Conservation (phyloP, 1,140 invertebrate species). For the Aphelenchoides fujianensis region DNA sequence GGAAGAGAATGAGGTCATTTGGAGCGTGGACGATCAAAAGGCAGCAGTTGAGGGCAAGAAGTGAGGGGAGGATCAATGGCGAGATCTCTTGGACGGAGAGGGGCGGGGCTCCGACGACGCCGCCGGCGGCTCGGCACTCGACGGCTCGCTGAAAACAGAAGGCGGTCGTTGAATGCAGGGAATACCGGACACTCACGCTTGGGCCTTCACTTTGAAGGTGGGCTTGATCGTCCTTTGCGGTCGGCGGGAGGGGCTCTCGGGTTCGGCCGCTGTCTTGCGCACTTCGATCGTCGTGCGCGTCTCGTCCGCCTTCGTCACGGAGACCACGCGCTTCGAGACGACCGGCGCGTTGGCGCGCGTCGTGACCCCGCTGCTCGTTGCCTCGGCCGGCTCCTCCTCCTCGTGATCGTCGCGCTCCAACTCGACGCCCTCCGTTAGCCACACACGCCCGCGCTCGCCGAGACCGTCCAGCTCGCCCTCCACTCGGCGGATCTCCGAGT, state of each 20-base stretch:
- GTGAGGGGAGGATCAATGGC: not conserved
- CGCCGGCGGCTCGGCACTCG: not conserved
- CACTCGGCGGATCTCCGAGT: constrained; percentile 11
- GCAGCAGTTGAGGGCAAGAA: not conserved
- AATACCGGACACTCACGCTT: not conserved
- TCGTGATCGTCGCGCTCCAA: constrained; percentile 14
- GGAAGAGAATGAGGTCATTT: not conserved
- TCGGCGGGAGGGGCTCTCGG: not conserved
- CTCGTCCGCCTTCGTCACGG: not conserved
- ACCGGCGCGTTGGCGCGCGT: not conserved
- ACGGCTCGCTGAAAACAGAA: not conserved
- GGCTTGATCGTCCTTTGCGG: not conserved
- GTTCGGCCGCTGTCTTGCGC: not conserved
- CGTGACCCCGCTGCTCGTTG: not conserved
- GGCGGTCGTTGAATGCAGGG: not conserved
- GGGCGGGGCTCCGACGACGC: not conserved
- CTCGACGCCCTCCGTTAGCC: constrained; percentile 9
- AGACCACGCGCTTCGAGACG: not conserved
- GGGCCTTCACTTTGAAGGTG: not conserved
- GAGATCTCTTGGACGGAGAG: constrained; percentile 13
- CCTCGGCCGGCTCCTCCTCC: not conserved
- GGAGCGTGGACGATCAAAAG: not conserved
- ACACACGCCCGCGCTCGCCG: not conserved
- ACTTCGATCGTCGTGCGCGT: not conserved
- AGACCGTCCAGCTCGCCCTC: constrained; percentile 11